Evolutionary conservation across 2,888 invertebrate species (phyloP).

Genomic region (Pammene aurita): DNA sequence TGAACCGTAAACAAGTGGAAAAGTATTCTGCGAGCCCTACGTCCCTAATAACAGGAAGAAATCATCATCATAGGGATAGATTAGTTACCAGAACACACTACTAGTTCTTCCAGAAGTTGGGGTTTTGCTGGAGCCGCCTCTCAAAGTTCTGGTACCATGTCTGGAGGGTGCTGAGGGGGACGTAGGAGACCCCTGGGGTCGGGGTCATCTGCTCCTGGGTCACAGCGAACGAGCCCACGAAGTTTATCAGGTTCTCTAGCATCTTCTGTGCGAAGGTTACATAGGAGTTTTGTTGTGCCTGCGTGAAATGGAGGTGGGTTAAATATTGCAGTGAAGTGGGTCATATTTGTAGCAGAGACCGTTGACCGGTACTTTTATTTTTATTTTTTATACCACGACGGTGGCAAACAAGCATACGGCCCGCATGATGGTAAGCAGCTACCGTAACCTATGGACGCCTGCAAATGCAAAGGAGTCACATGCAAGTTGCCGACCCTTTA

Average conservation of each 20-base stretch:
- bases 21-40: no score
- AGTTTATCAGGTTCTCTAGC: slow-evolving; percentile 96
- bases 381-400: no score
- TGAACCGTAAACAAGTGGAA: no score
- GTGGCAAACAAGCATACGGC: no score
- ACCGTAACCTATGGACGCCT: no score
- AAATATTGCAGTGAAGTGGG: neutral
- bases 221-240: slow-evolving; percentile 93
- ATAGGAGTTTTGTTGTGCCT: slow-evolving; percentile 76
- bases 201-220: slow-evolving; percentile 91
- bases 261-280: slow-evolving; percentile 93
- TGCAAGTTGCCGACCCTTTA: no score
- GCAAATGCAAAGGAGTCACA: no score
- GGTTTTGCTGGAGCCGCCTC: slow-evolving; percentile 93
- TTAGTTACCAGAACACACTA: neutral
- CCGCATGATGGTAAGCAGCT: no score
- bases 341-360: no score
- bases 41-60: no score
- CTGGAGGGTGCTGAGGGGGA: slow-evolving; percentile 94
- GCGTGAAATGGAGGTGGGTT: slow-evolving; percentile 30
- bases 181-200: slow-evolving; percentile 90
- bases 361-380: no score
- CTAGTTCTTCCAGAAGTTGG: slow-evolving; percentile 94
- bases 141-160: slow-evolving; percentile 98
- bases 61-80: neutral